Base-by-base conservation (phyloP, 2,113 vertebrate genomes). In the Pipra filicauda region DNA sequence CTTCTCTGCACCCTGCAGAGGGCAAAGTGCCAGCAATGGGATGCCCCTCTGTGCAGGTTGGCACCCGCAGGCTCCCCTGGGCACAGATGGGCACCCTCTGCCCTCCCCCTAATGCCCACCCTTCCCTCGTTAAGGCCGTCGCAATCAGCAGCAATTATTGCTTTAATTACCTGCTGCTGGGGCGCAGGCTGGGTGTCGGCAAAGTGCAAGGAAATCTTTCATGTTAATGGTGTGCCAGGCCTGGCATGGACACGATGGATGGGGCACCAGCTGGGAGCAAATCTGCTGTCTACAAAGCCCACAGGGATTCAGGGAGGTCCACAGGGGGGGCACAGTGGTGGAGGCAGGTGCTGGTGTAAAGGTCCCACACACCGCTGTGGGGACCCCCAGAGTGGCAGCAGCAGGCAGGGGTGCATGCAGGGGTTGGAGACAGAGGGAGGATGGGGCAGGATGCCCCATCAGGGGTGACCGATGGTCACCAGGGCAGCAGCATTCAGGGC, bases 111-210 rank as follows among this genome's bases (percentile, higher is more conserved):
- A 31, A 30, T 12, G 8, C 70, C 69, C 75, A 92, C 62, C 58
- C 71, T 97, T 97, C 96, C 93, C 97, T 97, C 62, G 6, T 97
- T 98, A 95, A 91, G 96, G 96, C 96, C 78, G 48, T 90, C 62
- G 64, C 97, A 97, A 98, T 98, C 98, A 98, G 97, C 94, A 96
- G 98, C 97, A 97, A 98, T 98, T 98, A 98, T 93, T 97, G 96
- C 97, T 98, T 98, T 98, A 98, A 98, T 98, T 98, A 98, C 98
- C 97, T 98, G 98, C 98, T 98, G 98, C 98, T 67, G 31, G 96
- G 84, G 85, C 48, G 23, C 95, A 96, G 97, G 95, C 97, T 31
- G 92, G 96, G 88, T 37, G 23, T 96, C 93, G 95, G 96, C 93
- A 86, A 98, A 98, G 97, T 81, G 93, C 11, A 33, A 97, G 97